Evolutionary conservation across 2,888 invertebrate genomes (phyloP), one percentile per base, ranked within the genome.

Genomic region (Ormyrus thymus): DNA sequence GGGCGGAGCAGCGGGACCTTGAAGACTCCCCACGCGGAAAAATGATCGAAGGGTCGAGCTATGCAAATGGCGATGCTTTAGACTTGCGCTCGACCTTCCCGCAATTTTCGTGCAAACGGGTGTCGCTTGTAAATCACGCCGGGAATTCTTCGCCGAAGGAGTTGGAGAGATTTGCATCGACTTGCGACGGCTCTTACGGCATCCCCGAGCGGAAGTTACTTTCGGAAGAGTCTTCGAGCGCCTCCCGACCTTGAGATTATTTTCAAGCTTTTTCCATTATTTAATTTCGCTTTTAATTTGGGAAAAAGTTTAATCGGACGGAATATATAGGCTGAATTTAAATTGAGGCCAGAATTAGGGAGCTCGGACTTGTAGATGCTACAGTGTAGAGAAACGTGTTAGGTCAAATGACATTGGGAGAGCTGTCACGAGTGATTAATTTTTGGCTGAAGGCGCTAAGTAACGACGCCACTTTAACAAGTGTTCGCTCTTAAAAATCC

Each of bases 41-140:
- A 83, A 84, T 83, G 82, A 83, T 84, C 81, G 80, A 81, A 83
- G 78, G 79, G 75, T 81, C 76, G 74, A 78, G 68, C 76, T 82
- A 83, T 84, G 83, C 83, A 84, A 85, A 83, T 79, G 72, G 74
- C 71, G 77, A 29, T 29, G 29, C 77, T 59, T 82, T 79, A 70
- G 76, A 78, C 84, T 83, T 78, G 78, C 78, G 82, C 81, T 76
- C 82, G 84, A 83, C 86, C 86, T 85, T 86, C 84, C 82, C 84
- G 86, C 86, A 83, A 86, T 86, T 85, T 83, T 87, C 83, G 84
- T 81, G 84, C 85, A 83, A 87, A 88, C 86, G 86, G 85, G 85
- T 88, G 86, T 76, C 64, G 73, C 71, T 84, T 85, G 84, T 87
- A 87, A 88, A 88, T 89, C 87, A 88, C 79, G 81, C 71, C n/a